Evolutionary conservation across 2,797 vertebrate species (phyloP).

Genomic region (Acipenser ruthenus): DNA sequence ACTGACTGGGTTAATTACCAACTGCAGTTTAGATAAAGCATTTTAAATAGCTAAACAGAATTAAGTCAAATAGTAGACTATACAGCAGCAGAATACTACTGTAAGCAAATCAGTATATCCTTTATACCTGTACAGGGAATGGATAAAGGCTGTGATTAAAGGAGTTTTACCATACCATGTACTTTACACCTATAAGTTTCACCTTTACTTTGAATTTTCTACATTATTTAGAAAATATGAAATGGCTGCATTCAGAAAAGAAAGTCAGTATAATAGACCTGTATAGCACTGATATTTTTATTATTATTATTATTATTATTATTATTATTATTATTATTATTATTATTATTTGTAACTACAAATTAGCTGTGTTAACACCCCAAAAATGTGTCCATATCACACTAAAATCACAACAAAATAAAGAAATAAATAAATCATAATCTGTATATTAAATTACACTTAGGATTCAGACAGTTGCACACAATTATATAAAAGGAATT

Average conservation of each 20-base stretch:
- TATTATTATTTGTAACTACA: not conserved
- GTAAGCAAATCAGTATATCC: not conserved
- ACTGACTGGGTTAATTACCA: too few relatives aligned
- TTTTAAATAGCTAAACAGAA: slow-evolving; percentile 11
- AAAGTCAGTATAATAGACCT: too few relatives aligned
- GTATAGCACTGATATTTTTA: too few relatives aligned
- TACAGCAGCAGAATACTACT: slow-evolving; percentile 6
- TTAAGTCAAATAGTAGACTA: not conserved
- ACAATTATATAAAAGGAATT: too few relatives aligned
- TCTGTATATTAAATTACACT: too few relatives aligned
- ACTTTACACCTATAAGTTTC: slow-evolving; percentile 1
- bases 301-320: not conserved
- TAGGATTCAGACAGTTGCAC: too few relatives aligned
- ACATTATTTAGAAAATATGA: slow-evolving; percentile 3
- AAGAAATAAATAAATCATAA: too few relatives aligned
- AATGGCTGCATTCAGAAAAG: slow-evolving; percentile 1
- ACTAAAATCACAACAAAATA: too few relatives aligned
- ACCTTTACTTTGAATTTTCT: slow-evolving; percentile 4
- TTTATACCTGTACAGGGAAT: slow-evolving; percentile 22
- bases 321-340: not conserved
- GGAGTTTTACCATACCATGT: slow-evolving; percentile 10
- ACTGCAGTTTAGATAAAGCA: slow-evolving; percentile 6
- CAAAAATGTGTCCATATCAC: too few relatives aligned
- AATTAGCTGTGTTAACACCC: too few relatives aligned
- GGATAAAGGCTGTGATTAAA: slow-evolving; percentile 32